Conservation (phyloP, 2,797 vertebrate species). For the Parambassis ranga region DNA sequence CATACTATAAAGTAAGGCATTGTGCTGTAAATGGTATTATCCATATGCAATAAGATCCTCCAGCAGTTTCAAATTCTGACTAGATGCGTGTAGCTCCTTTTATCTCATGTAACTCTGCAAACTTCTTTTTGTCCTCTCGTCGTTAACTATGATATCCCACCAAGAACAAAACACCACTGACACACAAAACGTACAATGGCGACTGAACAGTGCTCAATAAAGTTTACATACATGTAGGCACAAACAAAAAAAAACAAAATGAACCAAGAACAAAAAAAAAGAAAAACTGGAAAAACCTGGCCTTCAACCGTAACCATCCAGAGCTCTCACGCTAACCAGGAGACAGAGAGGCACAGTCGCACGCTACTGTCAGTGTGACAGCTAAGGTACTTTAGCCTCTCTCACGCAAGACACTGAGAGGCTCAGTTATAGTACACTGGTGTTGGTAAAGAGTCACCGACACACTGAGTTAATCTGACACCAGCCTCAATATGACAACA, state of each 20-base stretch:
- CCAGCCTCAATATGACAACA: conserved; percentile 3
- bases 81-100: conserved; percentile 3
- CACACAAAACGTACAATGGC: conserved; percentile 35
- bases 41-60: conserved; percentile 16
- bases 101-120: neutral
- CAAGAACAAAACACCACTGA: conserved; percentile 16
- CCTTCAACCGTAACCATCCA: conserved; percentile 74
- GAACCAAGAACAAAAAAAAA: conserved; percentile 65
- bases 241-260: conserved; percentile 59
- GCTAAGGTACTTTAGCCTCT: conserved; percentile 66
- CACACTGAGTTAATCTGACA: conserved; percentile 17
- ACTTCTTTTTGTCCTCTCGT: conserved; percentile 10
- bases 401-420: conserved; percentile 72
- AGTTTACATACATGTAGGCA: conserved; percentile 67
- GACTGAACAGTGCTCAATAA: conserved; percentile 35
- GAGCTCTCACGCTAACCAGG: conserved; percentile 82
- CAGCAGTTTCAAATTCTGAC: conserved; percentile 14
- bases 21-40: conserved; percentile 12
- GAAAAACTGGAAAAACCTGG: conserved; percentile 86
- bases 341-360: conserved; percentile 74
- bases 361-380: conserved; percentile 81
- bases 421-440: conserved; percentile 32
- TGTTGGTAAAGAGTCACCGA: conserved; percentile 20
- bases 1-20: conserved; percentile 2
- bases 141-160: neutral